A percentile compares a stretch with the other conserved stretches of the same genome.
These are phyloP conservation scores for Tolypeutes matacus DNA, from an alignment of 2,797 vertebrate species.

Conservation along the genomic window DNA sequence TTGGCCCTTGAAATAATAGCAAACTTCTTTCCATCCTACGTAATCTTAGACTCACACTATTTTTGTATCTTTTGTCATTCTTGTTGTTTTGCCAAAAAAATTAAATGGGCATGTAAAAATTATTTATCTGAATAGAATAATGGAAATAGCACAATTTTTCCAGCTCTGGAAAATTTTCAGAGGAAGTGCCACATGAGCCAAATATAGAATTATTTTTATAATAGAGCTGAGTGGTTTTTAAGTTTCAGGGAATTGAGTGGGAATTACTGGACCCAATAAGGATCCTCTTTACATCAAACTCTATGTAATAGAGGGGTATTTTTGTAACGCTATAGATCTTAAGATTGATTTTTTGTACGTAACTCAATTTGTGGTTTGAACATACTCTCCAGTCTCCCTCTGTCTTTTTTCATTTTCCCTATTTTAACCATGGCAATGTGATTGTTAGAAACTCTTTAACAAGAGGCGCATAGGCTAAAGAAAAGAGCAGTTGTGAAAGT, in stretches of 20 bases:
- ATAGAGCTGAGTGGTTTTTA: background rate
- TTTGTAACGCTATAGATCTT: background rate
- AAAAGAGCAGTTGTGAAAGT: constrained; percentile 14
- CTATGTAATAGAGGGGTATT: background rate
- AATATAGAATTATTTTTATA: background rate
- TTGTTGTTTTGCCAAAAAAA: background rate
- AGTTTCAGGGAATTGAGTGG: background rate
- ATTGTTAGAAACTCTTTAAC: constrained; percentile 24
- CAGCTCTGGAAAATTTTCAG: background rate
- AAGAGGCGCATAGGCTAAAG: constrained; percentile 2
- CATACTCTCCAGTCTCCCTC: background rate
- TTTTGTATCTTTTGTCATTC: background rate
- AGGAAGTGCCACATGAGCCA: background rate
- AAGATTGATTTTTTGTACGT: background rate
- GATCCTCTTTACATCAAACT: background rate
- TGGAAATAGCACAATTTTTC: background rate
- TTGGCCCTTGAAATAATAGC: background rate
- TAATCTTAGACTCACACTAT: background rate
- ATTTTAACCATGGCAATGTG: background rate
- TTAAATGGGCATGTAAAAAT: background rate
- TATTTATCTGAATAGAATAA: background rate
- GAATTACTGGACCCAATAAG: background rate
- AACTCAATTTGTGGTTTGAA: background rate
- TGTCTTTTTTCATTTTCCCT: background rate
- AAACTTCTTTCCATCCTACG: background rate